Percentiles rank a stretch among this genome's conserved stretches.
phyloP scores from a whole-genome alignment of 2,113 vertebrate genomes.

The Aythya baeri region DNA sequence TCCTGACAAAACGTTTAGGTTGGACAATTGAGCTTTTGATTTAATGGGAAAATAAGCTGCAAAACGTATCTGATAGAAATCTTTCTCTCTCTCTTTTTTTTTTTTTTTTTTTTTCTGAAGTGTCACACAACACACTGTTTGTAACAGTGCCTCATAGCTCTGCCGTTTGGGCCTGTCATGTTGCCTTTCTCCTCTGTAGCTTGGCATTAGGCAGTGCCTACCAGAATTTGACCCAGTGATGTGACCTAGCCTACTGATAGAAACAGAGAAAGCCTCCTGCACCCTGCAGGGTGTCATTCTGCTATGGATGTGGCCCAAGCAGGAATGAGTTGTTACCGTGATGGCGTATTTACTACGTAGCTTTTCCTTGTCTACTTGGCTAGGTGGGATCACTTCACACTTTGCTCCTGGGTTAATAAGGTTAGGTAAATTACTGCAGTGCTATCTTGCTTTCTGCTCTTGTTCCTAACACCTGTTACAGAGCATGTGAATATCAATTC shows the following conservation, averaged over 20 bases:
- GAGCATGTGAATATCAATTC: neutral
- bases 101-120: neutral
- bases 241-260: neutral
- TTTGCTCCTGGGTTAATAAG: neutral
- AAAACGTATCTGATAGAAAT: neutral
- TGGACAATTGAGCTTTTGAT: neutral
- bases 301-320: neutral
- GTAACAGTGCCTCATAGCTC: neutral
- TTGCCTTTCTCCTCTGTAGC: neutral
- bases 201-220: neutral
- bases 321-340: neutral
- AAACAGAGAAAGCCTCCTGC: neutral
- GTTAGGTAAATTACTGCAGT: neutral
- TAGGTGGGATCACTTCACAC: neutral
- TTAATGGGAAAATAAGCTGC: neutral
- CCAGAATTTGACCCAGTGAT: neutral
- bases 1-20: neutral
- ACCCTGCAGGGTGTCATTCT: neutral
- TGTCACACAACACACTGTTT: neutral
- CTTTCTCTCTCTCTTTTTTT: neutral
- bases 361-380: neutral
- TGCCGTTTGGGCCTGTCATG: rapidly evolving
- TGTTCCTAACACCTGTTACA: neutral
- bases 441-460: neutral
- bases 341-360: neutral